Percentiles rank a stretch among this genome's conserved stretches.
Conservation (phyloP, 2,888 invertebrate genomes). For the Cheilosia vernalis region DNA sequence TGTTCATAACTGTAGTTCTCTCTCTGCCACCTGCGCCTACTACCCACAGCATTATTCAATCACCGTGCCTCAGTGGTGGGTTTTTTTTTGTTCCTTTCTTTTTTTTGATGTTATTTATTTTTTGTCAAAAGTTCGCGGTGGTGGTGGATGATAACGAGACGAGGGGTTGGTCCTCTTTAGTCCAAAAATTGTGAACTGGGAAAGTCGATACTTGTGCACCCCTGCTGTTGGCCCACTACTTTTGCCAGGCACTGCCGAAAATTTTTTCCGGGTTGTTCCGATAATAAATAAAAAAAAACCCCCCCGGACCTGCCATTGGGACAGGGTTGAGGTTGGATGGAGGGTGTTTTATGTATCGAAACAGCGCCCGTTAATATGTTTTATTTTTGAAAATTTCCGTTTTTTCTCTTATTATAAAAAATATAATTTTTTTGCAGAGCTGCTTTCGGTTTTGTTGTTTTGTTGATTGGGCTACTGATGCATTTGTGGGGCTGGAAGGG, state of each 20-base stretch:
- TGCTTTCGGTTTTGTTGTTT: constrained; percentile 44
- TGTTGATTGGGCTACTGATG: constrained; percentile 68
- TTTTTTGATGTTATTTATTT: constrained; percentile 30
- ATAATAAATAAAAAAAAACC: background rate
- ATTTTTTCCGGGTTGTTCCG: constrained; percentile 47
- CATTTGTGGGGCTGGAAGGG: constrained; percentile 8
- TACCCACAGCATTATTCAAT: constrained; percentile 66
- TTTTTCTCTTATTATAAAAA: constrained; percentile 59
- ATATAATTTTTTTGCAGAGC: constrained; percentile 20
- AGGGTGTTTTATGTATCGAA: constrained; percentile 4
- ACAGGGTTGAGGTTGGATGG: constrained; percentile 10
- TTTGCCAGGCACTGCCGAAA: constrained; percentile 29
- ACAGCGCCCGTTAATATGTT: constrained; percentile 58
- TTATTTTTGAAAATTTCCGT: constrained; percentile 54
- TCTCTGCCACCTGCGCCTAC: constrained; percentile 41
- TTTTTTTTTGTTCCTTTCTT: constrained; percentile 22
- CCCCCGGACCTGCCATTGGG: constrained; percentile 31
- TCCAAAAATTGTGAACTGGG: constrained; percentile 55
- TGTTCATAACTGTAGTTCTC: constrained; percentile 61
- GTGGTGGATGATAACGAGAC: constrained; percentile 56
- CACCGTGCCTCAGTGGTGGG: constrained; percentile 46
- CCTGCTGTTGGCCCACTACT: constrained; percentile 20
- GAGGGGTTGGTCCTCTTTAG: constrained; percentile 73
- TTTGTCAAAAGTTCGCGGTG: constrained; percentile 51
- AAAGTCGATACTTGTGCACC: constrained; percentile 71